Evolutionary conservation across 2,888 invertebrate species (phyloP), one percentile per base, ranked within the genome.

Genomic region (Ophonus ardosiacus): DNA sequence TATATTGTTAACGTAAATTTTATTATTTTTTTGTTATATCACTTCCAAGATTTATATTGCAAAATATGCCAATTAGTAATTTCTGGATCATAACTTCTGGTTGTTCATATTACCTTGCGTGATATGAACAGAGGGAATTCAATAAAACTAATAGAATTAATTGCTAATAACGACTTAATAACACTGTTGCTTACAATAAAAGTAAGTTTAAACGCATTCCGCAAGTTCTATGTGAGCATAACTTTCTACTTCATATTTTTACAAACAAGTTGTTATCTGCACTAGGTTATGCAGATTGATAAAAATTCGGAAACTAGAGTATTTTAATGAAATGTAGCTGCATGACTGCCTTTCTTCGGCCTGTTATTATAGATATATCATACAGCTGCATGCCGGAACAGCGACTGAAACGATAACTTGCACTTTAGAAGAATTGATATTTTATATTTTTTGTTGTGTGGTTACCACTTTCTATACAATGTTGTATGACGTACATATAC

Each of bases 301-400:
- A 74, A 74, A 74, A 74, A 74, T 74, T 74, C 17, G 71, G 71
- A 74, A 74, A 74, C 43, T 15, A 18, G 71, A 74, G 40, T 43
- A 71, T 15, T 63, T 24, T 71, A 74, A 43, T 74, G 71, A 74
- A 74, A 74, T 43, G 40, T 15, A 15, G 38, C 68, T 71, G 17
- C 5, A 43, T 17, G 18, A 40, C 18, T 15, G 71, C 17, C 71
- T 43, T 74, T 74, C 40, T 40, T 74, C 21, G 40, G 31, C n/a
- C 7, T 31, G 24, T 0, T 51, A n/a, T 8, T 68, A 6, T 43
- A 43, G 43, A 74, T 74, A 43, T 43, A 43, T 74, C 71, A 74
- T 74, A 74, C 7, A 13, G 38, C 18, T 43, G 43, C 8, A 74
- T 74, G 71, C 71, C 71, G 71, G 71, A 74, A 74, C 71, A 17